phyloP scores from a whole-genome alignment of 2,797 vertebrate species.

The Enteromius argenteus region DNA sequence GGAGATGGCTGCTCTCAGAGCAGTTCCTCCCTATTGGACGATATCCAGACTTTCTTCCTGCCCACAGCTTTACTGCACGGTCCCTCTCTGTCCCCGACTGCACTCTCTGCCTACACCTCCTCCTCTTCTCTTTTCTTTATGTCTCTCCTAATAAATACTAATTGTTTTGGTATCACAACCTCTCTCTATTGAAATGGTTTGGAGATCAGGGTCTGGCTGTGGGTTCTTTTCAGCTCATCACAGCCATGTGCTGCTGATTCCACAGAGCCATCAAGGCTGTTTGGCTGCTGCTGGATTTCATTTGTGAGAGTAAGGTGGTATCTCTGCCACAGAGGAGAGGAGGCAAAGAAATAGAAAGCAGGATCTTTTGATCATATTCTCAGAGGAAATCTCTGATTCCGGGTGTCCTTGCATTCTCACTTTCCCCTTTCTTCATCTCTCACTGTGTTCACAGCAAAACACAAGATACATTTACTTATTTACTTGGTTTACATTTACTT shows the following conservation, averaged over 20 bases:
- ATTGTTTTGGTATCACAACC: conserved; percentile 13
- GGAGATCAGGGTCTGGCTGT: conserved; percentile 33
- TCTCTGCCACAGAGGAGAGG: conserved; percentile 19
- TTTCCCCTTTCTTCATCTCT: neutral
- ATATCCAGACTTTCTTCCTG: conserved; percentile 43
- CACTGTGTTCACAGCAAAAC: neutral
- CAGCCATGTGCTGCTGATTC: conserved; percentile 3
- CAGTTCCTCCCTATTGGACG: conserved; percentile 42
- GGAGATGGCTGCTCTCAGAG: conserved; percentile 34
- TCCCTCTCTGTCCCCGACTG: conserved; percentile 22
- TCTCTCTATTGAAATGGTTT: conserved; percentile 30
- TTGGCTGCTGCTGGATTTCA: conserved; percentile 32
- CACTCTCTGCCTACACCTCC: neutral
- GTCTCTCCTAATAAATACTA: conserved; percentile 36
- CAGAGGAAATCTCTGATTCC: conserved; percentile 73
- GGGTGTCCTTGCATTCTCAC: neutral
- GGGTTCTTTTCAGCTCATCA: conserved; percentile 13
- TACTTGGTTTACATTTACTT: too few species aligned
- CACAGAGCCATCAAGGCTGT: conserved; percentile 18
- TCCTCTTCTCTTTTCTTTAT: conserved; percentile 6
- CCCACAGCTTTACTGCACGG: conserved; percentile 6
- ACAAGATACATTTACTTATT: neutral
- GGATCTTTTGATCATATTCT: conserved; percentile 70
- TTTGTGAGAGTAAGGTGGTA: conserved; percentile 36
- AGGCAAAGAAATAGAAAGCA: conserved; percentile 44